Base-by-base conservation (phyloP, 2,888 invertebrate genomes). In the Callinectes sapidus region DNA sequence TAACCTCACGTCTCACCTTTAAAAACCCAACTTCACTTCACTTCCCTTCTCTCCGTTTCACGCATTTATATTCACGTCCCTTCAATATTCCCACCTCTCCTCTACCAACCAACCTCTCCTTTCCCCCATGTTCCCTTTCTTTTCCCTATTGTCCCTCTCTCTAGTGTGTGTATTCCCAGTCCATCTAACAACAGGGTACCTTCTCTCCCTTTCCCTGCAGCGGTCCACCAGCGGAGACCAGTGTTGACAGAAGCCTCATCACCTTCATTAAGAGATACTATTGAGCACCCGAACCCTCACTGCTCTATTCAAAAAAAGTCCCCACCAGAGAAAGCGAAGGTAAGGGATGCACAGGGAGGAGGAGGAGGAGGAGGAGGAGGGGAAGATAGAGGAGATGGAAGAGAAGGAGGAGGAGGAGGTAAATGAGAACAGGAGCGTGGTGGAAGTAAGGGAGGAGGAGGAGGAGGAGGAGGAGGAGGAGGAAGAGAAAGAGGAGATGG, bases 181-280 rank as follows among this genome's bases (percentile, higher is more conserved):
- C 81, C 35, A 32, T 35, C 81, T 61, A 61, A 61, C 61, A 61
- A 61, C 61, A 18, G 61, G 14, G 28, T 35, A 6, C 81, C 32
- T n/a, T 28, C 71, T 81, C 81, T 35, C 81, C 81, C 32, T 35
- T 35, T 35, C 81, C 81, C 32, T 32, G 14, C 32, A 35, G 81
- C 81, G 71, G 23, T 61, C 71, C n/a, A 71, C 71, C 71, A 71
- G 23, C 28, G 23, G 8, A 71, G 23, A 71, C 32, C 81, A 10
- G 81, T 81, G 81, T 81, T 81, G 81, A 81, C 81, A 81, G 81
- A 81, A n/a, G 35, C 81, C 81, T 81, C 81, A 81, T 81, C 81
- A 81, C 35, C 81, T n/a, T 81, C 81, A 81, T 81, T 81, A 81
- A 81, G 81, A 81, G 81, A 81, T 81, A 81, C 16, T 35, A 81